A percentile compares a stretch with the other conserved stretches of the same genome.
phyloP scores from a whole-genome alignment of 2,888 invertebrate species.

The Hydroisotoma schaefferi region DNA sequence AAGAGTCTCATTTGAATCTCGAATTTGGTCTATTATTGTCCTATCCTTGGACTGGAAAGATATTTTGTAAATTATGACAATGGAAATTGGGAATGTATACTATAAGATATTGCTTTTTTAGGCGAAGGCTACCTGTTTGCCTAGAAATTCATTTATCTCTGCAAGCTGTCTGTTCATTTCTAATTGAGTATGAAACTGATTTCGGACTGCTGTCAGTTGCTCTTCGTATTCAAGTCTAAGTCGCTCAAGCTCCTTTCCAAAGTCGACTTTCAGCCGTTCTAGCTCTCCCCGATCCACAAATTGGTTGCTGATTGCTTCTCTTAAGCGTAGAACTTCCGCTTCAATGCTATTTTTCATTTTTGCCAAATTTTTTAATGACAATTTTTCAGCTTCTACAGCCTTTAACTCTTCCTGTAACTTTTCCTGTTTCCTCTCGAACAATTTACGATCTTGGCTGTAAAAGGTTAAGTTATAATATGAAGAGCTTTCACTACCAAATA shows the following conservation, averaged over 20 bases:
- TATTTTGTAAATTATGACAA: neutral
- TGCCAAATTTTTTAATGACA: conserved; percentile 22
- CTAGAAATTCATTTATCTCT: conserved; percentile 22
- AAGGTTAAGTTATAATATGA: neutral
- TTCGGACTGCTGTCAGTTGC: conserved; percentile 17
- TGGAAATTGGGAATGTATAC: neutral
- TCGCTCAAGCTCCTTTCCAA: no score
- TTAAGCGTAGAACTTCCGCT: conserved; percentile 32
- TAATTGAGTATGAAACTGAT: conserved; percentile 21
- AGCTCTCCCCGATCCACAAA: conserved; percentile 30
- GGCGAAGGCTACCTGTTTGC: conserved; percentile 20
- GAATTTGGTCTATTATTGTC: conserved; percentile 23
- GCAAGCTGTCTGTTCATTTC: conserved; percentile 25
- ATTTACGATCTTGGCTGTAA: conserved; percentile 17
- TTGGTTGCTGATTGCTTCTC: conserved; percentile 30
- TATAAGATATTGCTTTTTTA: neutral
- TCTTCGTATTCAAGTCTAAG: conserved; percentile 25
- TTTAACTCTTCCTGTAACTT: conserved; percentile 20
- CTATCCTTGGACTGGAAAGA: conserved; percentile 18
- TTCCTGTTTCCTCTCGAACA: conserved; percentile 16
- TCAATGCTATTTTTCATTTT: conserved; percentile 33
- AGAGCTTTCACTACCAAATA: neutral
- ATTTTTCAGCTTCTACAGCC: conserved; percentile 17
- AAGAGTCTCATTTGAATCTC: conserved; percentile 27
- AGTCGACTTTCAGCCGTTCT: conserved; percentile 18